A percentile compares a stretch with the other conserved stretches of the same genome.
Evolutionary conservation across 2,113 vertebrate genomes (phyloP).

Genomic region (Anolis carolinensis): DNA sequence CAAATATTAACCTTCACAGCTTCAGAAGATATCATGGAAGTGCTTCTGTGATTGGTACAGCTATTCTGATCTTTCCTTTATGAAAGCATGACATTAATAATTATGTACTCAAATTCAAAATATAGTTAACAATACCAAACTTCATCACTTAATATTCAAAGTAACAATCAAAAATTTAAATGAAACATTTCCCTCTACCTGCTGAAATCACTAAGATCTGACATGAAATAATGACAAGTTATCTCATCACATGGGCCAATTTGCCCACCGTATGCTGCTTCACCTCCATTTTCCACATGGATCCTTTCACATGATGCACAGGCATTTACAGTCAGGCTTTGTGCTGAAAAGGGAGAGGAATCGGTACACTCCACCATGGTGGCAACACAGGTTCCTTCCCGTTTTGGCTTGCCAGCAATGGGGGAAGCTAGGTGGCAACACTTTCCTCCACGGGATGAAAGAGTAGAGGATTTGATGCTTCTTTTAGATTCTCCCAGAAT

Average conservation of each 20-base stretch:
- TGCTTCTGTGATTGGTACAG: not conserved
- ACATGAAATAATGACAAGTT: not conserved
- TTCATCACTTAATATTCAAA: not conserved
- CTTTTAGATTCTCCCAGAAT: no score
- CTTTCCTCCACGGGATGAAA: no score
- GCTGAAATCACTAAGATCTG: not conserved
- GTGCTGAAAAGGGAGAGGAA: no score
- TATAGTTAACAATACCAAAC: not conserved
- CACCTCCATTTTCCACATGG: no score
- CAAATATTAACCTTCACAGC: slow-evolving; percentile 38
- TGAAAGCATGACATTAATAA: slow-evolving; percentile 1
- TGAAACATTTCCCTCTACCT: not conserved
- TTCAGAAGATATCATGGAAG: not conserved
- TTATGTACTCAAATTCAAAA: slow-evolving; percentile 13
- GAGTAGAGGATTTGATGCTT: no score
- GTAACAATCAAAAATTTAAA: not conserved
- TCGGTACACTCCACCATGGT: no score
- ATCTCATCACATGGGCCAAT: no score
- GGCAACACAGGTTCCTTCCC: not conserved
- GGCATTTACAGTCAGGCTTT: no score
- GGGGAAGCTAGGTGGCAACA: no score
- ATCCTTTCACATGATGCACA: no score
- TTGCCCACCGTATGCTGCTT: no score
- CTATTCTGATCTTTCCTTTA: slow-evolving; percentile 36
- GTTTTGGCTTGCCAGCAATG: no score